Base-by-base conservation (phyloP, 2,888 invertebrate species). In the Podotricha telesiphe region DNA sequence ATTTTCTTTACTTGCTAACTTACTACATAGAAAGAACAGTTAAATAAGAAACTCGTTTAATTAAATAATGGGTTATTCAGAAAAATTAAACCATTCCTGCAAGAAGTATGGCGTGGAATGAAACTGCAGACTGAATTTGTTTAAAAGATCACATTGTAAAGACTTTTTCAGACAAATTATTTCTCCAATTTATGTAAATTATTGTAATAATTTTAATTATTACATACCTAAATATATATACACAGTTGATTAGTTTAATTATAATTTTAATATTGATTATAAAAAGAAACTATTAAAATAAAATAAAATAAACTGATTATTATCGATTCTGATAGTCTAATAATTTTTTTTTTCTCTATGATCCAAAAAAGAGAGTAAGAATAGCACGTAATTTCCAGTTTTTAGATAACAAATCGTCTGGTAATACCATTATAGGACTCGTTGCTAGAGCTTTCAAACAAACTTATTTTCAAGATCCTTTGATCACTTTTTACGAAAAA, bases 391-490 rank as follows among this genome's bases (percentile, higher is more conserved):
- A 8, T 8, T 37, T 37, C 10, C 42, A 42, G 11, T 42, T 42
- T 42, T 13, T 42, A 13, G 2, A 42, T 42, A 13, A 4, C 1
- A 15, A 13, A 22, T n/a, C 10, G 10, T 51, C 11, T 40, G n/a
- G 51, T 51, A 19, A 51, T 40, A 28, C 63, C 63, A 42, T 42
- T 42, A 63, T 15, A 22, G 19, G 42, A 42, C 37, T 48, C 34
- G 48, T 64, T 40, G 51, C 51, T 64, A 51, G 63, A 51, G 63
- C 63, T 64, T 37, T 64, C 51, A 64, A 65, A 62, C 67, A 70
- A 65, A 71, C 58, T 68, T 53, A 63, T 71, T 71, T 65, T 65
- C 65, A 55, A 55, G 56, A 56, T 68, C 67, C 71, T 71, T 71
- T 69, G 71, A 71, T 69, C 68, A 62, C 62, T 67, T 47, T 65